Evolutionary conservation across 1,140 invertebrate genomes (phyloP).

Genomic region (Sycobia sp.): DNA sequence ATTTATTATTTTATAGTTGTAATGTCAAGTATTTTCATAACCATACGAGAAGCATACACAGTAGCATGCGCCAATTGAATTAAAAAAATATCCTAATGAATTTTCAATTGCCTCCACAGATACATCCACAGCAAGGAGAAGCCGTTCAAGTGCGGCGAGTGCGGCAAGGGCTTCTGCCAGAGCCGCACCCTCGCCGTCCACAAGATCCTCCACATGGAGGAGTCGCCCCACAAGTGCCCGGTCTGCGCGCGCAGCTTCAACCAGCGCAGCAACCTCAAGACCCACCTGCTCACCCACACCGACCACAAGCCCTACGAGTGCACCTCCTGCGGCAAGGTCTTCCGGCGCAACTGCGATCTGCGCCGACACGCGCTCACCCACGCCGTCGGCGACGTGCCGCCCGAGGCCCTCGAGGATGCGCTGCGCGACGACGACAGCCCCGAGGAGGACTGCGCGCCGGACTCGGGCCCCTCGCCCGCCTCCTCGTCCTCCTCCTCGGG

Average conservation of each 20-base stretch:
- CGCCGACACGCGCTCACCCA: slow-evolving; percentile 84
- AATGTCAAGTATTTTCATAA: too few relatives aligned
- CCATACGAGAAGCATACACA: too few relatives aligned
- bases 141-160: slow-evolving; percentile 94
- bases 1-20: too few relatives aligned
- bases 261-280: slow-evolving; percentile 90
- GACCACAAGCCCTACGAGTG: slow-evolving; percentile 95
- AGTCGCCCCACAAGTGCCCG: slow-evolving; percentile 90
- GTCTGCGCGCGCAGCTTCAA: slow-evolving; percentile 88
- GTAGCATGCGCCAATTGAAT: too few relatives aligned
- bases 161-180: slow-evolving; percentile 96
- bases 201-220: slow-evolving; percentile 90
- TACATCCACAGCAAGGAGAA: slow-evolving; percentile 98
- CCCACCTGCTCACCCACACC: slow-evolving; percentile 92
- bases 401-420: slow-evolving; percentile 70
- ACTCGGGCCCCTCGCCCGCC: slow-evolving; percentile 28
- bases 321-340: slow-evolving; percentile 86
- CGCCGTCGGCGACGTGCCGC: slow-evolving; percentile 79
- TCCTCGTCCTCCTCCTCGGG: slow-evolving; percentile 54
- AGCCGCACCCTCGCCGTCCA: slow-evolving; percentile 91
- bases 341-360: slow-evolving; percentile 83
- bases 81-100: too few relatives aligned
- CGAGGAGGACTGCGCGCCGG: slow-evolving; percentile 53
- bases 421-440: slow-evolving; percentile 69
- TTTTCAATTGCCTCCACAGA: slow-evolving; percentile 67